A percentile compares a stretch with the other conserved stretches of the same genome.
Evolutionary conservation across 2,888 invertebrate species (phyloP).

Genomic region (Eupithecia exiguata): DNA sequence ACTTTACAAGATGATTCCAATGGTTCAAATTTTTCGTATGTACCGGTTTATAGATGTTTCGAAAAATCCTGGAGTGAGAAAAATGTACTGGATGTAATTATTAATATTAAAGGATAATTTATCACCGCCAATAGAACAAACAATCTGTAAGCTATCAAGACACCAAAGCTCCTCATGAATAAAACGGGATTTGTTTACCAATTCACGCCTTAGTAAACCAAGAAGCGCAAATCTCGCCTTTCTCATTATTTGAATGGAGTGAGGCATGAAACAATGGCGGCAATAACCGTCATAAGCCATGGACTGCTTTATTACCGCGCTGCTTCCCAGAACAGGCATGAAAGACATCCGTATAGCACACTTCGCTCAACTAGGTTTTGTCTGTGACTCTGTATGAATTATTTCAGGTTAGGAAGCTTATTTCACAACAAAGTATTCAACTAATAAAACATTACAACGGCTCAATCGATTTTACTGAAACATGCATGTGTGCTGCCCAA

Average conservation of each 20-base stretch:
- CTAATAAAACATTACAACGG: background rate
- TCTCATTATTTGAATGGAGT: constrained; percentile 12
- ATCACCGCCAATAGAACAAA: background rate
- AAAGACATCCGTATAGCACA: background rate
- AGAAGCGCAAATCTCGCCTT: constrained; percentile 6
- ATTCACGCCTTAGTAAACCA: background rate
- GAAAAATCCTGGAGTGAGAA: no score
- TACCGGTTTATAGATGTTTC: no score
- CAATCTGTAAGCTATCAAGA: background rate
- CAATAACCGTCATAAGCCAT: constrained; percentile 1
- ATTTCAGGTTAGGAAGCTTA: background rate
- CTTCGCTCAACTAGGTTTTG: background rate
- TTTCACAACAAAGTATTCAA: background rate
- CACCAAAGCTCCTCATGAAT: background rate
- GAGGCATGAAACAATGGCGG: constrained; percentile 4
- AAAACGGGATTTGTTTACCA: constrained; percentile 2
- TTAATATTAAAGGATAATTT: no score
- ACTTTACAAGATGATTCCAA: no score
- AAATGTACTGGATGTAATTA: no score
- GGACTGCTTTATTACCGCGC: background rate
- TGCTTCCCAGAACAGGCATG: background rate
- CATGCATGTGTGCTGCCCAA: background rate
- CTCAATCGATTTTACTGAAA: background rate
- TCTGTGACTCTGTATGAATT: background rate
- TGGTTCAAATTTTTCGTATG: no score